Percentiles rank a stretch among this genome's conserved stretches.
Conservation (phyloP, 2,888 invertebrate genomes). For the Iphiclides podalirius region DNA sequence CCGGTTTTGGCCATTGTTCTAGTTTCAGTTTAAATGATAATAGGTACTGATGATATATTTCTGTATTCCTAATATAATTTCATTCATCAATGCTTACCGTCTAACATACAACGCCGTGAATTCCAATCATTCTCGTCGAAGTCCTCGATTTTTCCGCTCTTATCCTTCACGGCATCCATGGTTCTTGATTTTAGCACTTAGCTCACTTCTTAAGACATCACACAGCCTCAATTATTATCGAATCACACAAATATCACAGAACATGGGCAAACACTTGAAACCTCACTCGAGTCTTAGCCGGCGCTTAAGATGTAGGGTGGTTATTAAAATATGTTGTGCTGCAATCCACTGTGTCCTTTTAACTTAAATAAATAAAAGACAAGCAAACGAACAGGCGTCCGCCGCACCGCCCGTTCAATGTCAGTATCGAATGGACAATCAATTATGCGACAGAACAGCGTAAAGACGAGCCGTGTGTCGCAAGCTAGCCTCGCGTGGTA, state of each 20-base stretch:
- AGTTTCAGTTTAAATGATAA: neutral
- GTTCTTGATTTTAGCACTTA: slow-evolving; percentile 36
- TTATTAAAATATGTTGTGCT: slow-evolving; percentile 31
- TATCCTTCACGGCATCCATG: slow-evolving; percentile 66
- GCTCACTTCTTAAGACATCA: slow-evolving; percentile 48
- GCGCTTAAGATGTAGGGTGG: slow-evolving; percentile 35
- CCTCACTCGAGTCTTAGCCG: slow-evolving; percentile 42
- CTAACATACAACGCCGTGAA: slow-evolving; percentile 72
- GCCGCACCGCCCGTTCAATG: slow-evolving; percentile 62
- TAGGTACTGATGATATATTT: no score
- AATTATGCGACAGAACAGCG: slow-evolving; percentile 70
- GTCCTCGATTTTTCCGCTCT: slow-evolving; percentile 49
- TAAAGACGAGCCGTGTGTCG: slow-evolving; percentile 64
- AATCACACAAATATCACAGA: slow-evolving; percentile 44
- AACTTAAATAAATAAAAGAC: slow-evolving; percentile 64
- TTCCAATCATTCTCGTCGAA: slow-evolving; percentile 60
- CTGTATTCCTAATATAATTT: no score
- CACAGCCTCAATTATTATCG: slow-evolving; percentile 38
- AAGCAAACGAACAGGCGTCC: slow-evolving; percentile 54
- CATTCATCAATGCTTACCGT: slow-evolving; percentile 54
- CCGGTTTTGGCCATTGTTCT: neutral
- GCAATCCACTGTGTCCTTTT: slow-evolving; percentile 52
- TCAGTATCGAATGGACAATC: slow-evolving; percentile 75
- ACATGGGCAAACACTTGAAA: slow-evolving; percentile 38
- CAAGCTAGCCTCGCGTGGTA: slow-evolving; percentile 43